These are phyloP conservation scores for Holacanthella duospinosa DNA, from an alignment of 2,888 invertebrate genomes.

Conservation along the genomic window DNA sequence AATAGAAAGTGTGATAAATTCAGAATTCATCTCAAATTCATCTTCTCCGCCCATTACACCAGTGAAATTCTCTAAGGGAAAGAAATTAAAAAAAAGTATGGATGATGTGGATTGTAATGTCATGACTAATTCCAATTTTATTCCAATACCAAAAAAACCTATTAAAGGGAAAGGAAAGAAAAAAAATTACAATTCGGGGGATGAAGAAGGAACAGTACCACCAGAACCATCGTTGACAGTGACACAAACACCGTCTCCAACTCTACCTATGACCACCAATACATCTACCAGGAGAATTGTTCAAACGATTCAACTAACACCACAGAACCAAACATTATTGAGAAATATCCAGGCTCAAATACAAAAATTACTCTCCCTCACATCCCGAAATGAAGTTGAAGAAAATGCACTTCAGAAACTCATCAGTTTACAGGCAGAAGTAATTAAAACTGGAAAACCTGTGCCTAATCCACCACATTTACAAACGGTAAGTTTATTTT, in stretches of 20 bases:
- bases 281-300: slow-evolving; percentile 41
- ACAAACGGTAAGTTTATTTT: slow-evolving; percentile 32
- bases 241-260: slow-evolving; percentile 4
- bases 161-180: background rate
- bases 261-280: slow-evolving; percentile 5
- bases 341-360: slow-evolving; percentile 37
- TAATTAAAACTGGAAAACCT: slow-evolving; percentile 36
- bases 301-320: slow-evolving; percentile 61
- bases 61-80: background rate
- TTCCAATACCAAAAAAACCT: slow-evolving; percentile 2
- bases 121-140: background rate
- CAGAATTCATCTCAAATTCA: background rate
- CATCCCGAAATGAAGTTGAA: slow-evolving; percentile 32
- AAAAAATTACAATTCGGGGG: slow-evolving; percentile 7
- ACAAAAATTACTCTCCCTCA: slow-evolving; percentile 27
- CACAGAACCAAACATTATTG: slow-evolving; percentile 57
- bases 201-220: background rate
- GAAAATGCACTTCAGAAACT: slow-evolving; percentile 36
- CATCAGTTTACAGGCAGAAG: slow-evolving; percentile 36
- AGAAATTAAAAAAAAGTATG: slow-evolving; percentile 5
- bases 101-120: background rate
- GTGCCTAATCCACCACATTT: slow-evolving; percentile 31
- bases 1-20: background rate
- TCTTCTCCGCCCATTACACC: background rate
- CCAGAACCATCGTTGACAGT: background rate